A percentile compares a stretch with the other conserved stretches of the same genome.
These are phyloP conservation scores for Augochlora pura DNA, from an alignment of 1,140 invertebrate genomes.

Conservation along the genomic window DNA sequence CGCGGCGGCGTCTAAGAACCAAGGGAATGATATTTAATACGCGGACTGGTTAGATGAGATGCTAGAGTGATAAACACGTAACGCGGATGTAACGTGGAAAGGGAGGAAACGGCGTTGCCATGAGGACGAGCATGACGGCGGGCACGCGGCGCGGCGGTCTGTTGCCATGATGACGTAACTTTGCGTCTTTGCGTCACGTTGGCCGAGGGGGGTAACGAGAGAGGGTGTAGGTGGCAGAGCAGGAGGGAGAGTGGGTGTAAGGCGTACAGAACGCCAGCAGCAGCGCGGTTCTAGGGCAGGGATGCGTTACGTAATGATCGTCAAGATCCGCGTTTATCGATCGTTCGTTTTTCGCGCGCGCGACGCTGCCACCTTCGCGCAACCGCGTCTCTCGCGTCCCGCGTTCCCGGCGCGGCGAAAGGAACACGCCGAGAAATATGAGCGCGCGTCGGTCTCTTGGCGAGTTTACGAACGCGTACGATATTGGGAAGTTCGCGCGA, in stretches of 20 bases:
- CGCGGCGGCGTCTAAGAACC: background rate
- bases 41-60: constrained; percentile 52
- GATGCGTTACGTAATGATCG: constrained; percentile 59
- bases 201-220: constrained; percentile 25
- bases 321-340: constrained; percentile 52
- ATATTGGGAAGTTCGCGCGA: no score
- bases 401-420: no score
- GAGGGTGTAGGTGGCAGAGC: constrained; percentile 20
- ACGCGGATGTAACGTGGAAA: constrained; percentile 31
- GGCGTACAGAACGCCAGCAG: constrained; percentile 23
- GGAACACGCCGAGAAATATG: no score
- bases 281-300: constrained; percentile 53
- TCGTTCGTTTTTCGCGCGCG: constrained; percentile 29
- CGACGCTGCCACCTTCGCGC: background rate
- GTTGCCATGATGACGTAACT: constrained; percentile 68
- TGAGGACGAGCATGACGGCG: constrained; percentile 54
- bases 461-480: no score
- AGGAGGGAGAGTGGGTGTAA: constrained; percentile 41
- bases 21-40: constrained; percentile 55
- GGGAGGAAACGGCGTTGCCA: constrained; percentile 61
- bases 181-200: constrained; percentile 67
- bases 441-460: no score
- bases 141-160: constrained; percentile 24
- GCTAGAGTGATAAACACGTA: constrained; percentile 56
- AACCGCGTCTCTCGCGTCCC: no score